phyloP scores from a whole-genome alignment of 2,113 vertebrate species.

The Tachysurus fulvidraco region DNA sequence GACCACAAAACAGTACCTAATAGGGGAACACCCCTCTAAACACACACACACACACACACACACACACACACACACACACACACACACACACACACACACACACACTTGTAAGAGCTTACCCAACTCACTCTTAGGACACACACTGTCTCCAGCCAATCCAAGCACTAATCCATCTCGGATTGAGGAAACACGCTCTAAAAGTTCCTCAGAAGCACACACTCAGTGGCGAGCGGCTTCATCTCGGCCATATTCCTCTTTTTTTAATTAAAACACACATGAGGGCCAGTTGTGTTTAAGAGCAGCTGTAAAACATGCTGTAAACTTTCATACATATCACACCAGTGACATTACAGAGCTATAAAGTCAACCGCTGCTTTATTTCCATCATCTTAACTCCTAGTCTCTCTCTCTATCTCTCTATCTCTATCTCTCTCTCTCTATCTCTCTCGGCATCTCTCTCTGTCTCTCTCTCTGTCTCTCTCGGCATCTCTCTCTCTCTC shows the following conservation, averaged over 20 bases:
- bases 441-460: background rate
- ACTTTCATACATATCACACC: background rate
- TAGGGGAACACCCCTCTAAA: background rate
- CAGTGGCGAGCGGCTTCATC: background rate
- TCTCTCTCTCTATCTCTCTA: background rate
- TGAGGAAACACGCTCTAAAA: background rate
- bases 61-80: background rate
- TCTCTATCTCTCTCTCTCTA: background rate
- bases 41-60: background rate
- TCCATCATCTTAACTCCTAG: background rate
- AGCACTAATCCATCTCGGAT: slow-evolving; percentile 18
- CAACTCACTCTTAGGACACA: background rate
- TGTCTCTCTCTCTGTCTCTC: background rate
- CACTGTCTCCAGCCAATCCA: slow-evolving; percentile 14
- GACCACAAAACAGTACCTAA: background rate
- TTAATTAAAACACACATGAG: background rate
- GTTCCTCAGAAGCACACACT: slow-evolving; percentile 20
- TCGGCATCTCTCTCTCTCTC: background rate
- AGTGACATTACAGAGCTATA: slow-evolving; percentile 11
- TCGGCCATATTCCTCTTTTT: background rate
- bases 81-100: slow-evolving; percentile 1
- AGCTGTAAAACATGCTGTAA: slow-evolving; percentile 2
- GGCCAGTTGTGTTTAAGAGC: background rate
- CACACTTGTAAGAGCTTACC: slow-evolving; percentile 32
- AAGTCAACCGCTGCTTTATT: background rate